Evolutionary conservation across 2,113 vertebrate species (phyloP).

Genomic region (Channa maculata): DNA sequence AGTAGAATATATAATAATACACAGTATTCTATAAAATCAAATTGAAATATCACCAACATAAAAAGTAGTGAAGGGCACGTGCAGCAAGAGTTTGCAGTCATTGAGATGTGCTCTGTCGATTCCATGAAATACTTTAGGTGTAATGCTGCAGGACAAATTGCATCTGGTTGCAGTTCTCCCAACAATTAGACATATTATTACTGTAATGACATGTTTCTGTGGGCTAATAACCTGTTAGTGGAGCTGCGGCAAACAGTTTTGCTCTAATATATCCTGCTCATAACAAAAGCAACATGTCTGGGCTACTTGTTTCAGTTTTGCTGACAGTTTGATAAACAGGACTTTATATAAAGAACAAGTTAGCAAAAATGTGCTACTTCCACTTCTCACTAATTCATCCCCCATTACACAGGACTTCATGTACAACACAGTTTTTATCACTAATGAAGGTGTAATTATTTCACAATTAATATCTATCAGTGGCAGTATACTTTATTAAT

Average conservation of each 20-base stretch:
- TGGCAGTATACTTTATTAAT: too few species aligned
- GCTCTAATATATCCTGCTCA: background rate
- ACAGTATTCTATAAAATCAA: too few species aligned
- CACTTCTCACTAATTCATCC: background rate
- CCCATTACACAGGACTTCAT: background rate
- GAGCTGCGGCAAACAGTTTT: slow-evolving; percentile 31
- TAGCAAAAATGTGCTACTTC: background rate
- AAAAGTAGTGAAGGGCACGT: background rate
- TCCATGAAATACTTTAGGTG: background rate
- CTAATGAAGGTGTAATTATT: too few species aligned
- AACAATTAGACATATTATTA: slow-evolving; percentile 47
- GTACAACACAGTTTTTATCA: background rate
- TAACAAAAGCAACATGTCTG: background rate
- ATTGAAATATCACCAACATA: background rate
- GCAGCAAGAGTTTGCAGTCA: background rate
- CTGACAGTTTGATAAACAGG: background rate
- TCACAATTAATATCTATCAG: too few species aligned
- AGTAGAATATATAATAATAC: too few species aligned
- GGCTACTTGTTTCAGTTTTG: background rate
- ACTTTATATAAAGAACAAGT: background rate
- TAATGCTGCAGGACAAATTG: slow-evolving; percentile 29
- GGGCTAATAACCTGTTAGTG: slow-evolving; percentile 45
- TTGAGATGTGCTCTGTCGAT: background rate
- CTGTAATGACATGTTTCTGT: slow-evolving; percentile 53
- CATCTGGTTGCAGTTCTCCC: slow-evolving; percentile 22